A percentile compares a stretch with the other conserved stretches of the same genome.
Conservation (phyloP, 2,888 invertebrate genomes). For the Melinaea menophilus region DNA sequence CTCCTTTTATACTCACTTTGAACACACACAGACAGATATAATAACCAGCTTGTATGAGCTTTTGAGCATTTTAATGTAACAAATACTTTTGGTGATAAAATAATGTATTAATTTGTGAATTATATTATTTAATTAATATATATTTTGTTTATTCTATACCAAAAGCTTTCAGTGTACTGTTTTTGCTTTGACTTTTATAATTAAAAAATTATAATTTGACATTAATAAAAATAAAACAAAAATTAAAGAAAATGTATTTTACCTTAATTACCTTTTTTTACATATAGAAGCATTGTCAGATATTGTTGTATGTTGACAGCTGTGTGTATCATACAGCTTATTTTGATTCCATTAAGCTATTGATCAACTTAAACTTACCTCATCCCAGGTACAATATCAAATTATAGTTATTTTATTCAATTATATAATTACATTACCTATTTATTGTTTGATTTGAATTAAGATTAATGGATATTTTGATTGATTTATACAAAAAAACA, state of each 20-base stretch:
- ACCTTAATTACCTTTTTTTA: no score
- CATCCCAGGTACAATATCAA: not conserved
- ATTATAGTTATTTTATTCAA: conserved; percentile 1
- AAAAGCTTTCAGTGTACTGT: no score
- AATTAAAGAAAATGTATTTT: no score
- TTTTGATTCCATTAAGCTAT: not conserved
- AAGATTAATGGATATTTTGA: no score
- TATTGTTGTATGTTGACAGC: not conserved
- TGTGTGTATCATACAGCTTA: not conserved
- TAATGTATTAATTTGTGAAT: not conserved
- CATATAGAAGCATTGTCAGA: not conserved
- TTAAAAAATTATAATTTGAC: no score
- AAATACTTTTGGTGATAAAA: not conserved
- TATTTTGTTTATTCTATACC: no score
- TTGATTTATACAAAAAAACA: no score
- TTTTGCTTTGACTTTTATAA: no score
- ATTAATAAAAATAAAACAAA: no score
- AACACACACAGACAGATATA: conserved; percentile 41
- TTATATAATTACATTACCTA: conserved; percentile 1
- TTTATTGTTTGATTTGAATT: no score
- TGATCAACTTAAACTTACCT: no score
- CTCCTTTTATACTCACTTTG: conserved; percentile 69
- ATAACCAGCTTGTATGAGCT: conserved; percentile 12
- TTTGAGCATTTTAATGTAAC: not conserved
- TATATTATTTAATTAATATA: no score